Conservation (phyloP, 2,888 invertebrate species). For the Norana najaformis region DNA sequence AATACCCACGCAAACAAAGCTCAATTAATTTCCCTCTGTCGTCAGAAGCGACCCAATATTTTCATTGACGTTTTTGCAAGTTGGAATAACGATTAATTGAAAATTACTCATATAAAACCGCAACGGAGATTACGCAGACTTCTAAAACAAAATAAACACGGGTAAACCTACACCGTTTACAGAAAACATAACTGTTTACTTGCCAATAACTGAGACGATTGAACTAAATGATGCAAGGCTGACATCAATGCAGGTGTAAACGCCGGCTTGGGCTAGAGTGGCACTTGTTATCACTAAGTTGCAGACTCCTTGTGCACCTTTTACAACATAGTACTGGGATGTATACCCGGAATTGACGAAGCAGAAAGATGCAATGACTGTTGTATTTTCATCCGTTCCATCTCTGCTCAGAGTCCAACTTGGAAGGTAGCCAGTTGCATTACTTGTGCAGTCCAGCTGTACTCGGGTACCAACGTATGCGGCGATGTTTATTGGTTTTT, state of each 20-base stretch:
- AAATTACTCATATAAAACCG: no score
- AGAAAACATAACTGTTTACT: no score
- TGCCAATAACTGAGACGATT: no score
- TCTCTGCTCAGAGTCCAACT: constrained; percentile 6
- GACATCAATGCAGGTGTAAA: background rate
- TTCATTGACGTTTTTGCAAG: no score
- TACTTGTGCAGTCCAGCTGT: background rate
- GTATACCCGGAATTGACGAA: background rate
- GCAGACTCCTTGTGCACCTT: background rate
- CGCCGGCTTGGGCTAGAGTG: background rate
- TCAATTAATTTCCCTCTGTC: no score
- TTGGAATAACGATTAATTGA: no score
- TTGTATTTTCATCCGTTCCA: background rate
- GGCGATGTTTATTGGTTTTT: background rate
- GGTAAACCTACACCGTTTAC: no score
- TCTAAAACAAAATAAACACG: no score
- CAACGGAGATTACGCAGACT: no score
- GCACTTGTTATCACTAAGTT: background rate
- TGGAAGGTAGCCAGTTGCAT: background rate
- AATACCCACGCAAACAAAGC: no score
- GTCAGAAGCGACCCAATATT: no score
- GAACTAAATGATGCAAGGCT: background rate
- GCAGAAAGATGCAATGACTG: background rate
- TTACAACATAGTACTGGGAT: background rate
- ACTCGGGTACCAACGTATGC: background rate